Evolutionary conservation across 2,113 vertebrate species (phyloP).

Genomic region (Petrocephalus zakoni): DNA sequence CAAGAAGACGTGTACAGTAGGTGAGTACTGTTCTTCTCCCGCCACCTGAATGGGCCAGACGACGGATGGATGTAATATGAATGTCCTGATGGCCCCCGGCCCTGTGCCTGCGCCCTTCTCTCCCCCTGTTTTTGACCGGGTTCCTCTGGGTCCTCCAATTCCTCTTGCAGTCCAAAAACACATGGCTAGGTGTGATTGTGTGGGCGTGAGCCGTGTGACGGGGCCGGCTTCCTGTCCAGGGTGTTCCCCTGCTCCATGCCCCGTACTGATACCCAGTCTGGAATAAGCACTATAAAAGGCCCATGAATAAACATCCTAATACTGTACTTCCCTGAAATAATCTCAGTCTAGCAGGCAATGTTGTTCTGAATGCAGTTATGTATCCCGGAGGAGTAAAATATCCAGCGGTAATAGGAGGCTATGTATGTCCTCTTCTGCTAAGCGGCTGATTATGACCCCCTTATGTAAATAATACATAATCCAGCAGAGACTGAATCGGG

Average conservation of each 20-base stretch:
- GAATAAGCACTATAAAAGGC: neutral
- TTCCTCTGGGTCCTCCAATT: neutral
- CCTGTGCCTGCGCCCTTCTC: neutral
- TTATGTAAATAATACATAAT: neutral
- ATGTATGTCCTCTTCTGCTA: neutral
- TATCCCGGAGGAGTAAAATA: neutral
- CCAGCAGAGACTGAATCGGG: neutral
- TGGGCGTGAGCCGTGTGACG: neutral
- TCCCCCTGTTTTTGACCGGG: neutral
- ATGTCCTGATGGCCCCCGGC: neutral
- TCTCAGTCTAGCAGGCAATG: neutral
- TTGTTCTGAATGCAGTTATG: neutral
- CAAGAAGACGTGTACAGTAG: neutral
- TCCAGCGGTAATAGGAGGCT: neutral
- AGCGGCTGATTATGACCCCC: neutral
- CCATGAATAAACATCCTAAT: neutral
- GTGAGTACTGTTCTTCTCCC: neutral
- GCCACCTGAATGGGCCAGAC: neutral
- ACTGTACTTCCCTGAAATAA: neutral
- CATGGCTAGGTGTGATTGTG: conserved; percentile 33
- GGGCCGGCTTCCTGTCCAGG: neutral
- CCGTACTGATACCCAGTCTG: neutral
- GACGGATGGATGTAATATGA: neutral
- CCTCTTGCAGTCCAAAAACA: neutral
- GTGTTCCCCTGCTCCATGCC: neutral